Percentiles rank a stretch among this genome's conserved stretches.
These are phyloP conservation scores for Callitettix versicolor DNA, from an alignment of 1,140 invertebrate species.

Conservation along the genomic window DNA sequence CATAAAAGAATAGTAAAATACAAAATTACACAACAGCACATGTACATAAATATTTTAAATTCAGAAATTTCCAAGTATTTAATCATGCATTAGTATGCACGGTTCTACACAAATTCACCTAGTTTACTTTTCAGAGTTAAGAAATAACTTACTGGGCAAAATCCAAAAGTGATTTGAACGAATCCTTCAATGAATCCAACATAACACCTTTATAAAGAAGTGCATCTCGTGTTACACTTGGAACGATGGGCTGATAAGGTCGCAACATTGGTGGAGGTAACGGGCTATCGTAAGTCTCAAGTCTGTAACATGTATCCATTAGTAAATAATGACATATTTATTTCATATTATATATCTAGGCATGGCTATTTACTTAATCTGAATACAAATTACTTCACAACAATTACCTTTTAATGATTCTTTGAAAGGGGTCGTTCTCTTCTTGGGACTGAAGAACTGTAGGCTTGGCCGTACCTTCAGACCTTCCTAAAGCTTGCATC, in stretches of 20 bases:
- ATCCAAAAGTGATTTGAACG: conserved; percentile 43
- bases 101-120: no score
- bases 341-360: no score
- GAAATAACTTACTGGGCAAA: conserved; percentile 40
- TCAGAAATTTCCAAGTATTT: no score
- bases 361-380: no score
- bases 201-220: conserved; percentile 26
- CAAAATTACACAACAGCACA: no score
- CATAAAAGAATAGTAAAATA: no score
- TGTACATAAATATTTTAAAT: no score
- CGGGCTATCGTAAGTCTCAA: conserved; percentile 51
- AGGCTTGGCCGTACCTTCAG: not conserved
- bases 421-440: conserved; percentile 19
- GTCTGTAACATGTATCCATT: conserved; percentile 21
- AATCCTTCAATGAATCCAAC: conserved; percentile 35
- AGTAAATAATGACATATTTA: conserved; percentile 4
- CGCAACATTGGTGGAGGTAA: conserved; percentile 36
- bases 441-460: conserved; percentile 1
- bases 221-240: conserved; percentile 26
- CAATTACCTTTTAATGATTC: conserved; percentile 24
- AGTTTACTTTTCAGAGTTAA: not conserved
- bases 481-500: conserved; percentile 29
- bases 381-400: no score
- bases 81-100: no score
- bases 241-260: conserved; percentile 29